These are phyloP conservation scores for Malaclemys terrapin DNA, from an alignment of 2,113 vertebrate species.

Conservation along the genomic window DNA sequence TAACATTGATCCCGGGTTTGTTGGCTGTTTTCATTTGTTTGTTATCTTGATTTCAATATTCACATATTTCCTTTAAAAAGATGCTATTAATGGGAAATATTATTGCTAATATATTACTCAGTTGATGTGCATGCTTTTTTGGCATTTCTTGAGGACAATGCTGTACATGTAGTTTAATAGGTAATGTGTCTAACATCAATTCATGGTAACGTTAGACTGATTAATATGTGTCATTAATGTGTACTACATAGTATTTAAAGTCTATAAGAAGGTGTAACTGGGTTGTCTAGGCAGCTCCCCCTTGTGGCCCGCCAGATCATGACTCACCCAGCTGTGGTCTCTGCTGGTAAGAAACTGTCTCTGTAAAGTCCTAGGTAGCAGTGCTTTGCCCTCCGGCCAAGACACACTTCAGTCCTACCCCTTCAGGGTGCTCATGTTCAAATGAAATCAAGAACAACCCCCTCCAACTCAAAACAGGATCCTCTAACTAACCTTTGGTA, in stretches of 20 bases:
- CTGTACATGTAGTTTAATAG: background rate
- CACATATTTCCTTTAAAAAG: constrained; percentile 5
- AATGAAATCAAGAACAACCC: background rate
- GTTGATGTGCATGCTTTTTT: background rate
- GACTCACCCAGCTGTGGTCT: background rate
- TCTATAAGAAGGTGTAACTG: background rate
- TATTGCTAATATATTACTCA: background rate
- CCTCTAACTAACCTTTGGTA: no score
- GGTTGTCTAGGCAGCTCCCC: background rate
- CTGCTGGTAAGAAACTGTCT: background rate
- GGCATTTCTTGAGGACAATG: background rate
- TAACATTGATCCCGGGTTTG: constrained; percentile 40
- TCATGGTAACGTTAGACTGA: constrained; percentile 50
- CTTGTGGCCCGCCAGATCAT: background rate
- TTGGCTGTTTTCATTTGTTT: background rate
- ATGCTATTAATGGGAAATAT: background rate
- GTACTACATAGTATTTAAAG: constrained; percentile 61
- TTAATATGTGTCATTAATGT: constrained; percentile 67
- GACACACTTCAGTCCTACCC: background rate
- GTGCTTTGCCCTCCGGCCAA: background rate
- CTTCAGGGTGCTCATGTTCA: background rate
- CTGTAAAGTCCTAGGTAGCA: background rate
- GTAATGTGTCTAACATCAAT: constrained; percentile 29
- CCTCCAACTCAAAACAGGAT: background rate
- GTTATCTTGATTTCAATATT: background rate